A percentile compares a stretch with the other conserved stretches of the same genome.
Conservation (phyloP, 2,888 invertebrate genomes). For the Aproaerema taeniolella region DNA sequence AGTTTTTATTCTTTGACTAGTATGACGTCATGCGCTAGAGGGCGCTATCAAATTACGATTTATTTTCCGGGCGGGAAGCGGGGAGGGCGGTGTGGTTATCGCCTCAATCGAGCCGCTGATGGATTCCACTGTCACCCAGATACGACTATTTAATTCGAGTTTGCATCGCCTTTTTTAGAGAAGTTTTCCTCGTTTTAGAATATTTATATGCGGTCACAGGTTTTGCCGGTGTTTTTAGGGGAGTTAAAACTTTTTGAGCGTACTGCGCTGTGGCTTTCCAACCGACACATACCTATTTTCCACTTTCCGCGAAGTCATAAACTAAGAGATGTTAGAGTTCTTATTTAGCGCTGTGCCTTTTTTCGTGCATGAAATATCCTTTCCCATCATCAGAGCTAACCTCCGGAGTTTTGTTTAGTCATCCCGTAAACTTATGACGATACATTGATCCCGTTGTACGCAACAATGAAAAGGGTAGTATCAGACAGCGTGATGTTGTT, state of each 20-base stretch:
- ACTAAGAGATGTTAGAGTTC: background rate
- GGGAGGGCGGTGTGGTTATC: slow-evolving; percentile 36
- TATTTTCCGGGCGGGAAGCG: slow-evolving; percentile 36
- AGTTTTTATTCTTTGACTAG: slow-evolving; percentile 18
- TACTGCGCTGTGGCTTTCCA: background rate
- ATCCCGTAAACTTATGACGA: slow-evolving; percentile 18
- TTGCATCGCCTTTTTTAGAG: slow-evolving; percentile 54
- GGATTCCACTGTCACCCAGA: slow-evolving; percentile 62
- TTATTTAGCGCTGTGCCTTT: too few relatives aligned
- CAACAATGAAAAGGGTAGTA: slow-evolving; percentile 33
- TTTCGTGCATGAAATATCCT: too few relatives aligned
- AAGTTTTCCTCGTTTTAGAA: slow-evolving; percentile 27
- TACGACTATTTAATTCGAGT: slow-evolving; percentile 69
- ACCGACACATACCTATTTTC: background rate
- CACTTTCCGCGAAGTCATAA: background rate
- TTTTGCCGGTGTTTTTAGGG: slow-evolving; percentile 16
- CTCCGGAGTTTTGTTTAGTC: slow-evolving; percentile 10
- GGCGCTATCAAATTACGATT: slow-evolving; percentile 57
- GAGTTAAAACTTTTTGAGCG: slow-evolving; percentile 1
- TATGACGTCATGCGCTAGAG: slow-evolving; percentile 21
- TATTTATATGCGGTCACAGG: slow-evolving; percentile 1
- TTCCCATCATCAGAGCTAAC: slow-evolving; percentile 7
- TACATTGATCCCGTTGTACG: slow-evolving; percentile 18
- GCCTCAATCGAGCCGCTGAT: slow-evolving; percentile 56
- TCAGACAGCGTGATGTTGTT: slow-evolving; percentile 52